A percentile compares a stretch with the other conserved stretches of the same genome.
phyloP scores from a whole-genome alignment of 2,113 vertebrate species.

The Hydrolagus affinis region DNA sequence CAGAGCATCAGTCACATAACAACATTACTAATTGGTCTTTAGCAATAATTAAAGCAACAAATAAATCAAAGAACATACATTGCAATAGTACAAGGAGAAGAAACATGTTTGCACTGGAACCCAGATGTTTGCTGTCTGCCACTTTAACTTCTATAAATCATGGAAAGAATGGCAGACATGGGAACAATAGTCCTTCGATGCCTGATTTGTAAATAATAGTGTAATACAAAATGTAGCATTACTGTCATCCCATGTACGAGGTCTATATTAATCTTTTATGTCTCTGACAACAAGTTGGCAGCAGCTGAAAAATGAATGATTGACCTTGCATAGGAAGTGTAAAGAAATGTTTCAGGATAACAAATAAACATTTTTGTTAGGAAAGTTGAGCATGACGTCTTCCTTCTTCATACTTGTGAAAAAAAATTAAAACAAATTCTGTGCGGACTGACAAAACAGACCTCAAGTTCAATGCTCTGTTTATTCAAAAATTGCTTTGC shows the following conservation, averaged over 20 bases:
- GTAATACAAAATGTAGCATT: constrained; percentile 1
- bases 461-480: too few species aligned
- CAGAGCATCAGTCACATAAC: not conserved
- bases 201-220: constrained; percentile 22
- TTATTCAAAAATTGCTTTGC: too few species aligned
- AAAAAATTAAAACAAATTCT: too few species aligned
- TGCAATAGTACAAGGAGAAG: not conserved
- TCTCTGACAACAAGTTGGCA: constrained; percentile 12
- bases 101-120: not conserved
- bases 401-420: too few species aligned
- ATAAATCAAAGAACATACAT: constrained; percentile 8
- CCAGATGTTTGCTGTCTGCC: constrained; percentile 22
- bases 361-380: not conserved
- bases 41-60: constrained; percentile 9
- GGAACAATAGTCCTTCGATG: not conserved
- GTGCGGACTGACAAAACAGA: too few species aligned
- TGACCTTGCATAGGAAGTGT: not conserved
- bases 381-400: not conserved
- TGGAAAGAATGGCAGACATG: not conserved
- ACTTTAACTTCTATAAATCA: constrained; percentile 19
- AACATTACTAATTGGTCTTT: not conserved
- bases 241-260: constrained; percentile 5
- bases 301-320: not conserved
- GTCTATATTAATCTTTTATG: constrained; percentile 5
- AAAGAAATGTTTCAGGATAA: constrained; percentile 8